Base-by-base conservation (phyloP, 2,888 invertebrate species). In the Drosophila imparisetae region DNA sequence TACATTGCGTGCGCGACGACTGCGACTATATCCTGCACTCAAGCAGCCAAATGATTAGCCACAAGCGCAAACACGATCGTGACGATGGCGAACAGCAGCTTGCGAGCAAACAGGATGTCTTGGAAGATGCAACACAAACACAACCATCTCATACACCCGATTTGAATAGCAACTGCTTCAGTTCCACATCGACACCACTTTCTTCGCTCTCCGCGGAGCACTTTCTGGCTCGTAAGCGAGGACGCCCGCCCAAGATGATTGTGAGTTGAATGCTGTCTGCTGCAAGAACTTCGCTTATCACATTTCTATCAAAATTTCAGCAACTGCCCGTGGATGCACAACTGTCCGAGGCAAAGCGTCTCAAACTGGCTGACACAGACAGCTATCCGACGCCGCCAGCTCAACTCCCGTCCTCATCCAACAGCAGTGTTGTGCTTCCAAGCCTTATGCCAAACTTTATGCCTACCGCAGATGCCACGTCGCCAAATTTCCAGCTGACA, bases 1-100 rank as follows among this genome's bases (percentile, higher is more conserved):
- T 99, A 81, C 99, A 99, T 93, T 99, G 99, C 94, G 98, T 99
- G 84, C 94, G 99, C 72, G 96, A 97, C 4, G 97, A 97, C 70
- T 99, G 99, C 94, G 97, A 96, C 92, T 99, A 98, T 92, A 98
- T 99, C 4, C 94, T 99, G 74, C 99, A 99, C 92, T 98, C 98
- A 38, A 98, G 98, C 91, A 98, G 98, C 59, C 99, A 99, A 93
- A 95, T 99, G 80, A 97, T 98, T 93, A 98, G 98, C 13, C 99
- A 99, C 93, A 99, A 99, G 94, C 95, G 99, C 66, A 99, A 98
- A 92, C 99, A 99, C 93, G 99, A 99, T 93, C 95, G 98, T 58
- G 96, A 97, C 90, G 98, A 98, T 89, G 96, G 97, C 40, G 98
- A 99, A 91, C 94, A 92, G 72, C 91, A 90, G 60, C 91, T 90